phyloP scores from a whole-genome alignment of 2,888 invertebrate species.

The Troglohyphantes excavatus region DNA sequence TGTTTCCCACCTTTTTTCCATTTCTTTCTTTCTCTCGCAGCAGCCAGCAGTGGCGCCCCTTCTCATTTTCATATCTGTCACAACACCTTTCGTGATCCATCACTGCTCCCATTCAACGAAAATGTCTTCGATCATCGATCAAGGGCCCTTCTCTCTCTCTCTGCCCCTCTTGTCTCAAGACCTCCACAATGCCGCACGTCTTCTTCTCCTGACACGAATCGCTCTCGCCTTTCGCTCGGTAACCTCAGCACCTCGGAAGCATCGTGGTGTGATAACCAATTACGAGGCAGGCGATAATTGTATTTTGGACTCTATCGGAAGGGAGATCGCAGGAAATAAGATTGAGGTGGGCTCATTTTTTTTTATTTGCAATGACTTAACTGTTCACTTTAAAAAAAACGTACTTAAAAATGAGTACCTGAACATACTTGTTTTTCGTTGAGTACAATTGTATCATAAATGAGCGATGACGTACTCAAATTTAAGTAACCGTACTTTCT shows the following conservation, averaged over 20 bases:
- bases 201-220: conserved; percentile 6
- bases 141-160: conserved; percentile 12
- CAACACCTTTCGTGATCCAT: conserved; percentile 47
- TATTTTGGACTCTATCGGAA: no score
- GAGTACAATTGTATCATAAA: no score
- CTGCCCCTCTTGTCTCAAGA: no score
- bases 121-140: conserved; percentile 53
- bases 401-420: no score
- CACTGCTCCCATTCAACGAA: conserved; percentile 33
- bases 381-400: no score
- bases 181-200: not conserved
- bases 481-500: no score
- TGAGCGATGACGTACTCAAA: no score
- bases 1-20: no score
- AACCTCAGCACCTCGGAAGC: conserved; percentile 11
- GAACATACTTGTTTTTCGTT: no score
- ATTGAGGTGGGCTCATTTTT: no score
- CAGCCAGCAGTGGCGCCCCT: not conserved
- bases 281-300: conserved; percentile 24
- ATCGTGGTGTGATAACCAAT: conserved; percentile 34
- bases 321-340: not conserved
- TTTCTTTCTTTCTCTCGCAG: not conserved
- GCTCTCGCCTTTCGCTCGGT: conserved; percentile 6
- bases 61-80: conserved; percentile 61
- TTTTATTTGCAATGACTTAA: no score